Conservation (phyloP, 2,113 vertebrate genomes). For the Ursus arctos region DNA sequence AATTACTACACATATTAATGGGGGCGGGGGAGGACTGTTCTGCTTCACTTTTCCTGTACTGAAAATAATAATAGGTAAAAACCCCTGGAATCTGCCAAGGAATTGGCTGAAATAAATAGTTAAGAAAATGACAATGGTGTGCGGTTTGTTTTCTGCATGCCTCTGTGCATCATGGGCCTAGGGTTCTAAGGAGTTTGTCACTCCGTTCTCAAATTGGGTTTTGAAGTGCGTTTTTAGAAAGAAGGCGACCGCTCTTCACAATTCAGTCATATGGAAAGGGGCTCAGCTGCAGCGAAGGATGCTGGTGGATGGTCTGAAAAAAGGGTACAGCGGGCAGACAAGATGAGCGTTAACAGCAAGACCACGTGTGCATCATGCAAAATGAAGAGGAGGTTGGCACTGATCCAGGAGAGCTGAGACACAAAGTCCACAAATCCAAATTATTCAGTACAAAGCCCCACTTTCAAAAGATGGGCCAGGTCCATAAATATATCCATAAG, state of each 20-base stretch:
- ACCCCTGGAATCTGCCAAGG: not conserved
- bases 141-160: not conserved
- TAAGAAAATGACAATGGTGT: not conserved
- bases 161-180: not conserved
- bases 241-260: not conserved
- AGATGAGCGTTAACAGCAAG: not conserved
- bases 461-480: constrained; percentile 18
- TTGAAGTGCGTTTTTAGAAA: not conserved
- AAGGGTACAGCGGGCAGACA: not conserved
- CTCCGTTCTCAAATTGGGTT: not conserved
- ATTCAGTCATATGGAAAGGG: not conserved
- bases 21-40: not conserved
- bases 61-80: not conserved
- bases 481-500: not conserved
- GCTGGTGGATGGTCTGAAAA: not conserved
- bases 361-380: not conserved
- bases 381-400: not conserved
- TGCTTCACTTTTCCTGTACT: not conserved
- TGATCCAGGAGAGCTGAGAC: constrained; percentile 20
- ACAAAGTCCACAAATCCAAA: constrained; percentile 30
- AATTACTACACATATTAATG: not conserved
- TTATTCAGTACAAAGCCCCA: constrained; percentile 11
- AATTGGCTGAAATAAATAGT: constrained; percentile 47
- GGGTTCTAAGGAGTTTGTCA: not conserved
- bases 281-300: no score